Evolutionary conservation across 2,113 vertebrate genomes (phyloP), one percentile per base, ranked within the genome.

Genomic region (Menura novaehollandiae): DNA sequence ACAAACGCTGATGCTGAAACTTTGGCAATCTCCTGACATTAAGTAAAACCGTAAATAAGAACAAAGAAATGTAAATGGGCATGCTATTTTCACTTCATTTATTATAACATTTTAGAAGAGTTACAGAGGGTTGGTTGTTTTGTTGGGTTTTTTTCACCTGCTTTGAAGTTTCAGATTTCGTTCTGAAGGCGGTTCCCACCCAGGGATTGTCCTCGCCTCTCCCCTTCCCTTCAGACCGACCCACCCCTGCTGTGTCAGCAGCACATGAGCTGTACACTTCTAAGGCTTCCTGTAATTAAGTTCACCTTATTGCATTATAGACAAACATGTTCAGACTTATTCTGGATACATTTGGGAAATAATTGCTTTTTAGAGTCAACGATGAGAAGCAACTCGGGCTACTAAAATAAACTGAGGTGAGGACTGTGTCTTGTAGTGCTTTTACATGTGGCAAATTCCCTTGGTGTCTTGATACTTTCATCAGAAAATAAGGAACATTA

Each of bases 61-160:
- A 97, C 93, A 96, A 97, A 96, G 95, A 95, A 67, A 96, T 96
- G 95, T 96, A 97, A 97, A 97, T 96, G 64, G 88, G 85, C 64
- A 92, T 24, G 64, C 71, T 96, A 86, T 95, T 96, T 94, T 92
- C 85, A 35, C 76, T 91, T 92, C 85, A 49, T 84, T 92, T 87
- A 94, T 91, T 92, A 59, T 64, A 96, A 59, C 72, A 59, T 91
- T 94, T 93, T 64, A 88, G 79, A 88, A 95, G 92, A 28, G 44
- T 77, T 90, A 53, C 33, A 33, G 68, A 43, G 51, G 56, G 51
- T 16, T 85, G 13, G 51, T 33, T 80, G 72, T 44, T 78, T 44
- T 33, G n/a, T 35, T 69, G 39, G 20, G 16, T 3, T 87, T 43
- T 78, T 75, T 63, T 6, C 22, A 5, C 26, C n/a, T 15, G 82